phyloP scores from a whole-genome alignment of 2,797 vertebrate genomes.

The Malacoctenus gilli region DNA sequence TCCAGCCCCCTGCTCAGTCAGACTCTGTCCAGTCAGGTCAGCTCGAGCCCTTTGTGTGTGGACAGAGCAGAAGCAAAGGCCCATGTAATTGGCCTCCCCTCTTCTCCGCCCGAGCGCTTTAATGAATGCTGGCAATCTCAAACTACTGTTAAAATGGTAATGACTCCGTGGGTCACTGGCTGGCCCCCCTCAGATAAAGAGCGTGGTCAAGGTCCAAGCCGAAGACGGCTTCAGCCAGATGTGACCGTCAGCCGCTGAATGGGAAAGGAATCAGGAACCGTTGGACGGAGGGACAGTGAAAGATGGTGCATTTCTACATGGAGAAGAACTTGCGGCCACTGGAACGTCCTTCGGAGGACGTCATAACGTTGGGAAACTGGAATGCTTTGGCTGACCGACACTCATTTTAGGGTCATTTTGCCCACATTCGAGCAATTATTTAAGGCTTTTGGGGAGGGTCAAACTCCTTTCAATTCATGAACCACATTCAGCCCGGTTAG shows the following conservation, averaged over 20 bases:
- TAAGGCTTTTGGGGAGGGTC: no score
- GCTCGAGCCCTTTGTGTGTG: slow-evolving; percentile 39
- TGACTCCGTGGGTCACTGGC: slow-evolving; percentile 47
- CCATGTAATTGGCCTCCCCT: slow-evolving; percentile 69
- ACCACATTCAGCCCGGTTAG: no score
- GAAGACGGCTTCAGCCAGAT: slow-evolving; percentile 50
- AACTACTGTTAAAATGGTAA: slow-evolving; percentile 61
- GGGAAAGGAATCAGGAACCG: slow-evolving; percentile 40
- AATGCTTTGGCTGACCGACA: no score
- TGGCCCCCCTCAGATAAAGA: slow-evolving; percentile 54
- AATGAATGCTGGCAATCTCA: slow-evolving; percentile 65
- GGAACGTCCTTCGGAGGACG: no score
- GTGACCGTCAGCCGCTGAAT: slow-evolving; percentile 43
- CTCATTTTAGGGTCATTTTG: no score
- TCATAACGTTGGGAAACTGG: no score
- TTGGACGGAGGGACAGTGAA: no score
- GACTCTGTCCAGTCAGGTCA: slow-evolving; percentile 24
- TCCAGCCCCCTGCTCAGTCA: slow-evolving; percentile 6
- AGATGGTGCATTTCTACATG: slow-evolving; percentile 49
- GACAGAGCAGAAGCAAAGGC: slow-evolving; percentile 54
- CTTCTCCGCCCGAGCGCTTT: slow-evolving; percentile 49
- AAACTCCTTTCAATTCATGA: no score
- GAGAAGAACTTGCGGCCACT: no score
- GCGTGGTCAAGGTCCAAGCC: slow-evolving; percentile 31
- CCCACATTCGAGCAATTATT: no score